phyloP scores from a whole-genome alignment of 2,888 invertebrate species.

The Phragmatobia fuliginosa region DNA sequence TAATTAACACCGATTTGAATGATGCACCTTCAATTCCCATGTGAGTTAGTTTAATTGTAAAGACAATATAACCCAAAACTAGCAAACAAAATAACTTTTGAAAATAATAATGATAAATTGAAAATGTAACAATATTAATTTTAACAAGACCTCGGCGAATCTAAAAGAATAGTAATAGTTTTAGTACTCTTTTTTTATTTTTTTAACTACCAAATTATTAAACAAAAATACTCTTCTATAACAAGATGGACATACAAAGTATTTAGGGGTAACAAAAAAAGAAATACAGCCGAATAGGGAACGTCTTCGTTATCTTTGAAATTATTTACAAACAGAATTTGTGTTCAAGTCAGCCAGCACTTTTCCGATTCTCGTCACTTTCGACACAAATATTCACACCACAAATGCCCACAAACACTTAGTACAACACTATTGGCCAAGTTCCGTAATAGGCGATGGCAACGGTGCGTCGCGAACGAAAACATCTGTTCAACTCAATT shows the following conservation, averaged over 20 bases:
- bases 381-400: slow-evolving; percentile 3
- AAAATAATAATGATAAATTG: not conserved
- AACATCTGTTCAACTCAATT: slow-evolving; percentile 73
- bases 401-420: slow-evolving; percentile 6
- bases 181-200: too few species aligned
- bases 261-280: not conserved
- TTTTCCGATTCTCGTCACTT: not conserved
- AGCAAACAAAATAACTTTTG: not conserved
- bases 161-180: too few species aligned
- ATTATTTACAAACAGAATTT: not conserved
- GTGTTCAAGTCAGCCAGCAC: not conserved
- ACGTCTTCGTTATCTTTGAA: not conserved
- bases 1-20: not conserved
- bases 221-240: too few species aligned
- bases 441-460: slow-evolving; percentile 8
- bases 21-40: not conserved
- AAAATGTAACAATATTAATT: too few species aligned
- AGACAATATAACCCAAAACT: not conserved
- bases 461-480: slow-evolving; percentile 48
- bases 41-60: not conserved
- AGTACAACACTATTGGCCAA: slow-evolving; percentile 3
- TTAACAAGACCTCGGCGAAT: too few species aligned
- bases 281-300: not conserved
- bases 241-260: too few species aligned
- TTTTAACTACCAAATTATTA: too few species aligned